A percentile compares a stretch with the other conserved stretches of the same genome.
Conservation (phyloP, 2,113 vertebrate species). For the Antechinus flavipes region DNA sequence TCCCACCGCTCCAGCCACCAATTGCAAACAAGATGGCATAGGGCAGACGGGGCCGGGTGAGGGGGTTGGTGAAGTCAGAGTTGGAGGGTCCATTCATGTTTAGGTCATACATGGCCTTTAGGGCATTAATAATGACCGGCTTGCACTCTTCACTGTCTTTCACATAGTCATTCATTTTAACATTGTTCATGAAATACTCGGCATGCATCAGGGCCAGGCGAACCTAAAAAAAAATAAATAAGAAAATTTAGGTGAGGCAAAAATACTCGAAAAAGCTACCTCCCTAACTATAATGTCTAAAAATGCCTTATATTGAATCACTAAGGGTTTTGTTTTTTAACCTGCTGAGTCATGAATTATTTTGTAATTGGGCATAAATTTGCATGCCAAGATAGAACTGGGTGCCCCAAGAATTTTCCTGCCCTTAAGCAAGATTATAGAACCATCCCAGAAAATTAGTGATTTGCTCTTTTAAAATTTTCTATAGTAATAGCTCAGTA, state of each 20-base stretch:
- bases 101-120: constrained; percentile 85
- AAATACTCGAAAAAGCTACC: background rate
- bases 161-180: constrained; percentile 86
- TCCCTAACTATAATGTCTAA: background rate
- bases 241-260: constrained; percentile 24
- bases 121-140: constrained; percentile 81
- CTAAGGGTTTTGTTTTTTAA: background rate
- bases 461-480: background rate
- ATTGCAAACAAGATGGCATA: constrained; percentile 86
- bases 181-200: constrained; percentile 87
- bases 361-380: background rate
- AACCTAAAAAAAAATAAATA: constrained; percentile 78
- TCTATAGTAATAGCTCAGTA: background rate
- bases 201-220: constrained; percentile 85
- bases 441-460: background rate
- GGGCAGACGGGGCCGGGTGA: constrained; percentile 88
- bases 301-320: background rate
- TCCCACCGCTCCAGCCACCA: constrained; percentile 88
- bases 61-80: constrained; percentile 73
- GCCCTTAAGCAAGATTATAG: background rate
- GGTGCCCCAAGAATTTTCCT: background rate
- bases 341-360: background rate
- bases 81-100: constrained; percentile 79
- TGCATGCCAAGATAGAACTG: constrained; percentile 25
- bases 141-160: constrained; percentile 85